Percentiles rank a stretch among this genome's conserved stretches.
Conservation (phyloP, 2,888 invertebrate species). For the Temnothorax ravouxi region DNA sequence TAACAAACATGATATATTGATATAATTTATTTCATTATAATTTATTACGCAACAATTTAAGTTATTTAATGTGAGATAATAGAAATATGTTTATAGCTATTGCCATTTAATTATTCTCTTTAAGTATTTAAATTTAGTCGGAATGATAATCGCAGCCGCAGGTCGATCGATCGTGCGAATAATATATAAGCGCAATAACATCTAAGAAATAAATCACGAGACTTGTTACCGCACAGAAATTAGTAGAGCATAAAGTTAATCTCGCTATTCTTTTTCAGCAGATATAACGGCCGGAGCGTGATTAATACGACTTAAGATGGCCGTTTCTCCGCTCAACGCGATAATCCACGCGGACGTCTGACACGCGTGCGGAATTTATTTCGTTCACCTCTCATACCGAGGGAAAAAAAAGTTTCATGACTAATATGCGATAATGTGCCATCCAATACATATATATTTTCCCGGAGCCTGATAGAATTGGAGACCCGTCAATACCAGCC, state of each 20-base stretch:
- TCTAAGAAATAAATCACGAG: neutral
- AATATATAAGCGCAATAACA: neutral
- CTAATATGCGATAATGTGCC: constrained; percentile 83
- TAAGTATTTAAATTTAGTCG: neutral
- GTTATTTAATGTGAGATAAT: neutral
- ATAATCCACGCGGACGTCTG: constrained; percentile 76
- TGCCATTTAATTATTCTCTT: neutral
- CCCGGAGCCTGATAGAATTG: constrained; percentile 78
- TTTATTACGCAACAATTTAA: neutral
- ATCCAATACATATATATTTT: constrained; percentile 80
- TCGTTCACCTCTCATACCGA: constrained; percentile 28
- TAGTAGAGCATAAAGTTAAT: constrained; percentile 14
- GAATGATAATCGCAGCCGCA: neutral
- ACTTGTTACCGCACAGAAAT: constrained; percentile 12
- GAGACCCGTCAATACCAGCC: constrained; percentile 82
- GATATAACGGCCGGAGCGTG: constrained; percentile 23
- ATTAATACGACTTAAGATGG: constrained; percentile 61
- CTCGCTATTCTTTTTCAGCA: constrained; percentile 4
- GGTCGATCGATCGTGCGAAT: neutral
- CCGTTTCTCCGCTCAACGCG: constrained; percentile 31
- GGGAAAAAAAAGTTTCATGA: constrained; percentile 80
- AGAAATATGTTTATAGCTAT: neutral
- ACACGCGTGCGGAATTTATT: constrained; percentile 78
- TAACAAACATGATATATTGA: neutral
- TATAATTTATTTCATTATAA: constrained; percentile 20